Base-by-base conservation (phyloP, 2,797 vertebrate genomes). In the Anas georgica region DNA sequence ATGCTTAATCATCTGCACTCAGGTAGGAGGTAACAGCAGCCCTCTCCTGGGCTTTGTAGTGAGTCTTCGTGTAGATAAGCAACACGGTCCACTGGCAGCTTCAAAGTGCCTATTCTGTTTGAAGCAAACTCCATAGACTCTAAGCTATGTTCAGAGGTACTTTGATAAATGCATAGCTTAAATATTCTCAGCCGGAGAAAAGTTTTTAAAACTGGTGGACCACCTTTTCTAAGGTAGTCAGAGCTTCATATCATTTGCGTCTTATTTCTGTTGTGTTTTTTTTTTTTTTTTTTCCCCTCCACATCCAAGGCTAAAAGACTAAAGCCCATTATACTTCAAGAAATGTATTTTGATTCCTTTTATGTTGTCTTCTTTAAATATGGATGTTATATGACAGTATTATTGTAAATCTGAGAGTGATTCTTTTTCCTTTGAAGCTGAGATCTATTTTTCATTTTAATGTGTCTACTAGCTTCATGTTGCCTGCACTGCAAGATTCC, bases 91-190 rank as follows among this genome's bases (percentile, higher is more conserved):
- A 45, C 90, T 75, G 60, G 68, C 85, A 80, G 84, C 86, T 95
- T 97, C 83, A 97, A 97, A 97, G 95, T 26, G 22, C 56, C 88
- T 73, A 2, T 75, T 90, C 77, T 86, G 41, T 95, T 96, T 97
- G 95, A 96, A 93, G 94, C 55, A 91, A 95, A 91, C 81, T 95
- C 93, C 81, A 72, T 67, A 83, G 63, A 93, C 92, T 95, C 66
- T 88, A 74, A 68, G 88, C 83, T 88, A 17, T 83, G 79, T 92
- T 97, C 91, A 74, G 91, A 94, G 82, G 66, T 90, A 48, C 96
- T 96, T 94, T 97, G 96, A 96, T 94, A 94, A 95, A 93, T 82
- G 83, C 88, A 59, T 89, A 88, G 80, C 80, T 97, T 95, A 93
- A 94, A 91, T 94, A 93, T 95, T 93, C 88, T 78, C 83, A 95